A percentile compares a stretch with the other conserved stretches of the same genome.
Conservation (phyloP, 2,888 invertebrate genomes). For the Perizoma flavofasciatum region DNA sequence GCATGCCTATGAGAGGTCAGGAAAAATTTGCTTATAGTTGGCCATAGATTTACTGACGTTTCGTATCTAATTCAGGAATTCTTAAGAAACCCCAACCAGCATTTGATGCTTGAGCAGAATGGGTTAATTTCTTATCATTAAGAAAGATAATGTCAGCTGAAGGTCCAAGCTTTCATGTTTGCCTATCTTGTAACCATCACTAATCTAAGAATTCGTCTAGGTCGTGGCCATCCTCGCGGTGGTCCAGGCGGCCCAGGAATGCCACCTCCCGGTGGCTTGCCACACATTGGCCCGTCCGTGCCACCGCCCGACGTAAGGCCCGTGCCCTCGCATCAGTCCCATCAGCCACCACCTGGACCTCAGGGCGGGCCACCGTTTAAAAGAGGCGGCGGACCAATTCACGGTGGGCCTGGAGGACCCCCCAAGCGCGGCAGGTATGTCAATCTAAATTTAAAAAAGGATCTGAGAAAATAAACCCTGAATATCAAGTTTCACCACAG, state of each 20-base stretch:
- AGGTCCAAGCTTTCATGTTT: no score
- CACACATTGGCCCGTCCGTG: slow-evolving; percentile 46
- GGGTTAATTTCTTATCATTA: no score
- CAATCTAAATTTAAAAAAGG: background rate
- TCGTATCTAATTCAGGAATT: no score
- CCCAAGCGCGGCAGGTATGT: slow-evolving; percentile 71
- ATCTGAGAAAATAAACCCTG: no score
- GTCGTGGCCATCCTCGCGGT: slow-evolving; percentile 65
- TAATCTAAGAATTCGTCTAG: slow-evolving; percentile 9
- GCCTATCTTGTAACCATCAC: no score
- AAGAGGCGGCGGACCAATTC: slow-evolving; percentile 65
- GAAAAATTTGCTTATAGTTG: background rate
- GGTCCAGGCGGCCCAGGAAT: slow-evolving; percentile 52
- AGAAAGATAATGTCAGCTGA: no score
- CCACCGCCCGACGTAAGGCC: slow-evolving; percentile 35
- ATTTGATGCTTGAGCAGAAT: no score
- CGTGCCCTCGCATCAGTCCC: slow-evolving; percentile 24
- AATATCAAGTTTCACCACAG: no score
- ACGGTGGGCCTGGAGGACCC: slow-evolving; percentile 68
- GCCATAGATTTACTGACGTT: no score
- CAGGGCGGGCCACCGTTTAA: slow-evolving; percentile 54
- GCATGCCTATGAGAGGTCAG: slow-evolving; percentile 77
- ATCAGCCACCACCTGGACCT: slow-evolving; percentile 45
- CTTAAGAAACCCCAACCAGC: no score
- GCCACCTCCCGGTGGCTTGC: slow-evolving; percentile 35